Evolutionary conservation across 1,140 invertebrate genomes (phyloP).

Genomic region (Vanessa tameamea): DNA sequence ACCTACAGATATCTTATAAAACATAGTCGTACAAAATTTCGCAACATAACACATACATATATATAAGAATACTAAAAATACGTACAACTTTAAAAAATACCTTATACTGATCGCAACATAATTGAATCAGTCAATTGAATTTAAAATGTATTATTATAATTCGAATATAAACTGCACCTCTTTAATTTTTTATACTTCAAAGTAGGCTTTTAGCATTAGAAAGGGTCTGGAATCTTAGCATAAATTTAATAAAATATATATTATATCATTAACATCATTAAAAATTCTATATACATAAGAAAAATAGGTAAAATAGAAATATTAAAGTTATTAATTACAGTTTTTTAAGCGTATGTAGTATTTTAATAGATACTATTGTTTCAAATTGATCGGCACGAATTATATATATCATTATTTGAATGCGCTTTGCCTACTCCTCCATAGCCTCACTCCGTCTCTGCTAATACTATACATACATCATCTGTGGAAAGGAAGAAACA

Average conservation of each 20-base stretch:
- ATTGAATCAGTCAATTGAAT: background rate
- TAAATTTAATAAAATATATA: slow-evolving; percentile 14
- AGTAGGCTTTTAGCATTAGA: slow-evolving; percentile 12
- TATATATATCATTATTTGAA: background rate
- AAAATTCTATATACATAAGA: slow-evolving; percentile 16
- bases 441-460: background rate
- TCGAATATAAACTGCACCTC: background rate
- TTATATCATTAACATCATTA: slow-evolving; percentile 20
- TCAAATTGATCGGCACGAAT: slow-evolving; percentile 4
- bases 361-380: slow-evolving; percentile 12
- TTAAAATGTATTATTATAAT: background rate
- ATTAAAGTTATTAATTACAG: slow-evolving; percentile 27
- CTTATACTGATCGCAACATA: background rate
- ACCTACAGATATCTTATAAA: background rate
- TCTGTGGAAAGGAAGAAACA: no score
- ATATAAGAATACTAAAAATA: background rate
- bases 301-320: slow-evolving; percentile 24
- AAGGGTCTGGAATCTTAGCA: background rate
- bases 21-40: background rate
- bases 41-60: background rate
- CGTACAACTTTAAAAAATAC: background rate
- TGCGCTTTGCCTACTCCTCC: background rate
- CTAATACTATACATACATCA: background rate
- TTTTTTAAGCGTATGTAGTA: slow-evolving; percentile 30
- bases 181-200: slow-evolving; percentile 1